phyloP scores from a whole-genome alignment of 2,797 vertebrate species.

The Artibeus jamaicensis region DNA sequence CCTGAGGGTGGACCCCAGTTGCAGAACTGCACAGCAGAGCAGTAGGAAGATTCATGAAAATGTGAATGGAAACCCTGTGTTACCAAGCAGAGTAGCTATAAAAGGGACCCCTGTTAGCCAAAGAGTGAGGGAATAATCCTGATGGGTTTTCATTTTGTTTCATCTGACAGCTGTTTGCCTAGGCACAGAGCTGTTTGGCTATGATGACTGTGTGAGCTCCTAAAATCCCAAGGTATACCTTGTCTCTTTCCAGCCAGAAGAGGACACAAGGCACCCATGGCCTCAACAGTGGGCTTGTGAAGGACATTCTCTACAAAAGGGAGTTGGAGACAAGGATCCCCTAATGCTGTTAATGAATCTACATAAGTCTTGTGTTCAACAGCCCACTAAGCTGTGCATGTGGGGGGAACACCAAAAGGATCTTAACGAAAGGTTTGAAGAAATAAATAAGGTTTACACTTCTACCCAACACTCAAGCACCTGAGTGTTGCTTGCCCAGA shows the following conservation, averaged over 20 bases:
- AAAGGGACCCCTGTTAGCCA: background rate
- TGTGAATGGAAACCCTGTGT: background rate
- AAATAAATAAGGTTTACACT: slow-evolving; percentile 10
- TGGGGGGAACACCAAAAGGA: background rate
- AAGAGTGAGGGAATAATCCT: background rate
- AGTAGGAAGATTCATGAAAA: background rate
- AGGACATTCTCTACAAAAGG: background rate
- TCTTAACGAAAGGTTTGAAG: background rate
- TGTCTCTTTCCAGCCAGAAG: background rate
- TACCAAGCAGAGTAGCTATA: background rate
- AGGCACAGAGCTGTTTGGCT: background rate
- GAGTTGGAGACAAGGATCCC: background rate
- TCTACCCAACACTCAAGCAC: background rate
- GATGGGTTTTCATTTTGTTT: background rate
- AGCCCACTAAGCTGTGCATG: background rate
- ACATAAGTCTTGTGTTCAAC: background rate
- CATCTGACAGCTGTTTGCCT: background rate
- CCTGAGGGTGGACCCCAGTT: background rate
- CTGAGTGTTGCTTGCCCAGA: background rate
- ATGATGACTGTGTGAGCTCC: background rate
- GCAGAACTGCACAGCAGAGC: background rate
- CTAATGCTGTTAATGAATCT: background rate
- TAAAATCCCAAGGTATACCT: background rate
- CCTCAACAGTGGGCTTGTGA: background rate
- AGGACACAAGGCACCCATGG: background rate